A percentile compares a stretch with the other conserved stretches of the same genome.
Conservation (phyloP, 2,797 vertebrate species). For the Cossypha heuglini region DNA sequence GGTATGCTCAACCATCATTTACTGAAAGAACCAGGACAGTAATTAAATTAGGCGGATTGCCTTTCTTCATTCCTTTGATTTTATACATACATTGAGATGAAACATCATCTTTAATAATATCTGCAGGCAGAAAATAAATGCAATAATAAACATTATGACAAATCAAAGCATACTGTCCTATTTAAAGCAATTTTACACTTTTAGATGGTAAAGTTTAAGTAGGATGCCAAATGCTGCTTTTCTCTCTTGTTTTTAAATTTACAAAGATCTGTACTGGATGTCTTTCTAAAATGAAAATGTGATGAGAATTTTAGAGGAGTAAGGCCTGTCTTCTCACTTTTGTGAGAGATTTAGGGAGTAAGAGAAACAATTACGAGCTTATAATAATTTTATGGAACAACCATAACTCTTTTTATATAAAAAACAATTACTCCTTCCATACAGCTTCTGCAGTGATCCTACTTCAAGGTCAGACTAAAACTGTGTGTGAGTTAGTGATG, state of each 20-base stretch:
- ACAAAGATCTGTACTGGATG: not conserved
- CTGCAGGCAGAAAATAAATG: constrained; percentile 42
- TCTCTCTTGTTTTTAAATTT: not conserved
- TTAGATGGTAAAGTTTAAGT: constrained; percentile 28
- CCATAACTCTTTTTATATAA: not conserved
- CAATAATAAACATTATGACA: constrained; percentile 47
- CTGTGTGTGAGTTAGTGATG: not conserved
- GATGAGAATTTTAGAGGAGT: not conserved
- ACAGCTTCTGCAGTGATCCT: not conserved
- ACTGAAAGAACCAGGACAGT: constrained; percentile 50
- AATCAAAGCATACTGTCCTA: constrained; percentile 36
- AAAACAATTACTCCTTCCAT: not conserved
- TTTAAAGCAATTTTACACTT: constrained; percentile 37
- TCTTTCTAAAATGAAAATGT: not conserved
- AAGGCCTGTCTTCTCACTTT: not conserved
- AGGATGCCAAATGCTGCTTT: not conserved
- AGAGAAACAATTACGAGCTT: not conserved
- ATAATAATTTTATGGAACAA: not conserved
- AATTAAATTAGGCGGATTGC: constrained; percentile 59
- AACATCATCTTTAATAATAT: constrained; percentile 52
- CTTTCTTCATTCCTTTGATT: constrained; percentile 53
- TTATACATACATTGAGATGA: constrained; percentile 46
- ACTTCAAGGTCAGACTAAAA: not conserved
- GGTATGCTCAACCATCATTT: constrained; percentile 49
- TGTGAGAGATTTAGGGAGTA: not conserved